Conservation (phyloP, 1,140 invertebrate genomes). For the Teleogryllus occipitalis region DNA sequence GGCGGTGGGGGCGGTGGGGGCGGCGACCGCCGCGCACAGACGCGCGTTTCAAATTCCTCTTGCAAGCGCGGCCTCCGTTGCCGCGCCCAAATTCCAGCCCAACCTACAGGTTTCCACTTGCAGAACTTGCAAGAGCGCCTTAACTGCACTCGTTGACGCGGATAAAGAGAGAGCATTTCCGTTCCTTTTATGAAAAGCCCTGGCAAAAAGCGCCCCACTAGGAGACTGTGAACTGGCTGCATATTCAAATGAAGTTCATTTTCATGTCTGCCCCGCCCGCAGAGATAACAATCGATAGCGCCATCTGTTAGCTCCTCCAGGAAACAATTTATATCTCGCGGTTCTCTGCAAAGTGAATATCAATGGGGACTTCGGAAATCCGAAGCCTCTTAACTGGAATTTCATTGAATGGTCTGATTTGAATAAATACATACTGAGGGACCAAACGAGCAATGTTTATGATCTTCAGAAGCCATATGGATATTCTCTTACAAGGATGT, state of each 20-base stretch:
- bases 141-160: neutral
- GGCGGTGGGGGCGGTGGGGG: neutral
- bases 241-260: conserved; percentile 6
- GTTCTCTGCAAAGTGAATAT: neutral
- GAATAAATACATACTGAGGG: neutral
- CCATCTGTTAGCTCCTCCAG: conserved; percentile 3
- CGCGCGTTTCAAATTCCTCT: conserved; percentile 3
- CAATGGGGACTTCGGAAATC: conserved; percentile 3
- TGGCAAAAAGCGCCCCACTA: neutral
- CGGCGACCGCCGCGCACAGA: neutral
- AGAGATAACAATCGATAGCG: conserved; percentile 1
- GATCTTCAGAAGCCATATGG: neutral
- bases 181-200: neutral
- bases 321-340: conserved; percentile 1
- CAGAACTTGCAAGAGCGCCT: neutral
- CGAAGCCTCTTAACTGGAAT: neutral
- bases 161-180: neutral
- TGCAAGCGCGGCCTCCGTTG: neutral
- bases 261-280: conserved; percentile 2
- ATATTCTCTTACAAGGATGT: neutral
- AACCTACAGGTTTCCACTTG: neutral
- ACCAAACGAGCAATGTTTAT: conserved; percentile 1
- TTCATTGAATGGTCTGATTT: conserved; percentile 5
- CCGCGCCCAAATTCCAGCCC: neutral
- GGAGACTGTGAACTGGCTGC: neutral